phyloP scores from a whole-genome alignment of 92 coral and sea anemone genomes.

The Pocillopora meandrina region DNA sequence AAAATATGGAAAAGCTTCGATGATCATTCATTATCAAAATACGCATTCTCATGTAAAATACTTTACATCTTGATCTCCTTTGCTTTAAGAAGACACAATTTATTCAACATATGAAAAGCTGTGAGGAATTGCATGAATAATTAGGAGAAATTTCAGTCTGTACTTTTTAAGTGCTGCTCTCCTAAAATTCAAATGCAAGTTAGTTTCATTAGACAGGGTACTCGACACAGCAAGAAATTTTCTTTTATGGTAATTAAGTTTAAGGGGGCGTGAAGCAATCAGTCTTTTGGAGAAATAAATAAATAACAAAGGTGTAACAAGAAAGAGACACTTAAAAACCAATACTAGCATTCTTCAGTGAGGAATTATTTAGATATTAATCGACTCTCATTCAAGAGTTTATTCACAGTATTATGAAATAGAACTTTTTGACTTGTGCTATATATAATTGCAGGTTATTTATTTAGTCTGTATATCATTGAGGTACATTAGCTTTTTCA shows the following conservation, averaged over 20 bases:
- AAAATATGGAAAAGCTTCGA: neutral
- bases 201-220: neutral
- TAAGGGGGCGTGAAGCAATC: neutral
- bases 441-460: too few species aligned
- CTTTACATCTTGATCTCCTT: too few species aligned
- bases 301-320: neutral
- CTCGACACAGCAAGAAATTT: neutral
- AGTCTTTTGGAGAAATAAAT: neutral
- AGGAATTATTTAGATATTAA: neutral
- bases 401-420: too few species aligned
- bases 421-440: too few species aligned
- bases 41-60: neutral
- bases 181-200: neutral
- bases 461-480: too few species aligned
- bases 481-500: too few species aligned
- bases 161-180: neutral
- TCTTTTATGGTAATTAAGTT: neutral
- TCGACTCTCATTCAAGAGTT: too few species aligned
- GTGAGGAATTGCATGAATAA: too few species aligned
- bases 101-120: too few species aligned
- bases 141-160: neutral
- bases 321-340: neutral
- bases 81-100: too few species aligned
- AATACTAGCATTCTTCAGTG: neutral
- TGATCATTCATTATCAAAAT: neutral